Base-by-base conservation (phyloP, 2,888 invertebrate genomes). In the Temnothorax unifasciatus region DNA sequence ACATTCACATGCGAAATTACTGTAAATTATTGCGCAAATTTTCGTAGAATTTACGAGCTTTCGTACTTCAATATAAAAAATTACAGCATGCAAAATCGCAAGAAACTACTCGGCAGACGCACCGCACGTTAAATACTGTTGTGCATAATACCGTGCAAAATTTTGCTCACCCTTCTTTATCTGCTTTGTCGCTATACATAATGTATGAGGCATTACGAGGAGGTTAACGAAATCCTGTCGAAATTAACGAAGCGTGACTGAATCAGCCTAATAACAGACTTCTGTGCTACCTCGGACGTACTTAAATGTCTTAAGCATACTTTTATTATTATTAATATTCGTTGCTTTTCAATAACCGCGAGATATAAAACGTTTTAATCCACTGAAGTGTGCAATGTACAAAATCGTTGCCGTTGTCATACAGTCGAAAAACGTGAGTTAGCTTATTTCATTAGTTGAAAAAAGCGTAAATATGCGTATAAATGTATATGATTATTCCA, bases 181-280 rank as follows among this genome's bases (percentile, higher is more conserved):
- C 75, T 34, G 18, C 29, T 47, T 50, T 15, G 11, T 64, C 29
- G 25, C 25, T 52, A 77, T 68, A 25, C 77, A 69, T 77, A 77
- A 77, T 68, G 41, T 13, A 77, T 77, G 69, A 76, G 25, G 21
- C 21, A 25, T 13, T n/a, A 18, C 44, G 25, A 77, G 29, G 18
- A 77, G 15, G 8, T 68, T 68, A 47, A 68, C 25, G 18, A 68
- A 68, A 47, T 47, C 66, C 25, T 44, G 52, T 77, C n/a, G 41
- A 68, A 38, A 38, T 76, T 76, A 76, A 76, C 41, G 52, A 77
- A 68, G 76, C 54, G 44, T 64, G 64, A 64, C 52, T 29, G 61
- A 41, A 82, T 81, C n/a, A 41, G 9, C 25, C 13, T 77, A 77
- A 54, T 54, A 77, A 52, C 25, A 66, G 77, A n/a, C 52, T 41